Percentiles rank a stretch among this genome's conserved stretches.
These are phyloP conservation scores for Drosophila quadrilineata DNA, from an alignment of 1,140 invertebrate genomes.

Conservation along the genomic window DNA sequence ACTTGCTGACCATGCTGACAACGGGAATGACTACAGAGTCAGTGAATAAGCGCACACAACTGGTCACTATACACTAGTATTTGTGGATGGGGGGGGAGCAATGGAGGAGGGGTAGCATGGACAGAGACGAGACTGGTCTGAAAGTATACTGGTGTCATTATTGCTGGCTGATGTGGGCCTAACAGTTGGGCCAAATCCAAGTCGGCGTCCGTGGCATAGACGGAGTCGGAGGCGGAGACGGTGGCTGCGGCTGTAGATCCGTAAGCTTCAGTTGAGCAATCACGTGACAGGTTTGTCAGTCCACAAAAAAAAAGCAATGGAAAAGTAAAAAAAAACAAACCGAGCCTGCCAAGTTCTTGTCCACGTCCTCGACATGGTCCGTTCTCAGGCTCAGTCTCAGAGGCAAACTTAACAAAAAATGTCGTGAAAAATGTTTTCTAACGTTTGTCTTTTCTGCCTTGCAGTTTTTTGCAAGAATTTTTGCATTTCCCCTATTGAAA, in stretches of 20 bases:
- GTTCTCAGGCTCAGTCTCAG: background rate
- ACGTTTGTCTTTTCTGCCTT: conserved; percentile 20
- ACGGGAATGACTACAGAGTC: conserved; percentile 20
- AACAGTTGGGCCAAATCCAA: conserved; percentile 35
- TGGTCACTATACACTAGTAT: no score
- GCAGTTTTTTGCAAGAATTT: conserved; percentile 32
- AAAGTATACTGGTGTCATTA: conserved; percentile 46
- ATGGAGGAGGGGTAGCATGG: background rate
- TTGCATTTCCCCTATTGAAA: conserved; percentile 2
- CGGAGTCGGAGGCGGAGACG: no score
- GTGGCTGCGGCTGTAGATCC: background rate
- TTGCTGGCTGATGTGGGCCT: conserved; percentile 51
- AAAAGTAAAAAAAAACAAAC: conserved; percentile 32
- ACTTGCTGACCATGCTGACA: background rate
- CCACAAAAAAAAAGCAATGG: conserved; percentile 53
- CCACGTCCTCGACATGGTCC: background rate
- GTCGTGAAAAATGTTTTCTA: conserved; percentile 44
- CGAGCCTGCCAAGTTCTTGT: conserved; percentile 51
- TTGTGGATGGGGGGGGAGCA: conserved; percentile 1
- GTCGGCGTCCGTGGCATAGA: no score
- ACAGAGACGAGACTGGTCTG: background rate
- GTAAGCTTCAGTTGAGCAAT: conserved; percentile 63
- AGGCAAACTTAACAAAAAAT: conserved; percentile 12
- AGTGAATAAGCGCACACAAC: conserved; percentile 42
- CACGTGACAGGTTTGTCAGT: conserved; percentile 75